These are phyloP conservation scores for Zoanthus sociatus DNA, from an alignment of 92 coral and sea anemone species.

Conservation along the genomic window DNA sequence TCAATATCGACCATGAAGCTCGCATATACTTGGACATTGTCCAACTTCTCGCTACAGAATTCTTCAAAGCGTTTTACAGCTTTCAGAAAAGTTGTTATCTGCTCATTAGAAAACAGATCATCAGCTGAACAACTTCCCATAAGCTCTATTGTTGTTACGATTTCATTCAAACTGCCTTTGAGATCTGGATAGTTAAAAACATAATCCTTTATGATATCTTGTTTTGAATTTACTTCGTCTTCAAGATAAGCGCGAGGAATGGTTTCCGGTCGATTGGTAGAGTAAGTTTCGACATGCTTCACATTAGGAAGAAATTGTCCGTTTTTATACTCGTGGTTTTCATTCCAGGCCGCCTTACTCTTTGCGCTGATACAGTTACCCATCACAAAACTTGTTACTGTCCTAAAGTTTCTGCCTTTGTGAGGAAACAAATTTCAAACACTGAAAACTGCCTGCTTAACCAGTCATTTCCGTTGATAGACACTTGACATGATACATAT, in stretches of 20 bases:
- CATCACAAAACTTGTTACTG: neutral
- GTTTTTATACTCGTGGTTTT: neutral
- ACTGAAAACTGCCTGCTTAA: neutral
- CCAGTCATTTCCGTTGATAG: constrained; percentile 5
- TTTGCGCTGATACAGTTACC: constrained; percentile 41
- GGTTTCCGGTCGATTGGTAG: constrained; percentile 30
- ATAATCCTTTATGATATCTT: constrained; percentile 6
- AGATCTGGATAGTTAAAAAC: constrained; percentile 16
- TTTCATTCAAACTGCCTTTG: constrained; percentile 11
- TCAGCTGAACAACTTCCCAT: neutral
- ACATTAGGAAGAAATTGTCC: constrained; percentile 12
- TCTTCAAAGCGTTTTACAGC: constrained; percentile 2
- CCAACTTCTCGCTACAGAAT: constrained; percentile 38
- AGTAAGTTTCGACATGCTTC: constrained; percentile 2
- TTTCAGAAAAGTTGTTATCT: neutral
- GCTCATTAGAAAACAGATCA: neutral
- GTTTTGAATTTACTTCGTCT: neutral
- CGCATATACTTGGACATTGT: constrained; percentile 52
- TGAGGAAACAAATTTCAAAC: too few relatives aligned
- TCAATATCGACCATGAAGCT: constrained; percentile 58
- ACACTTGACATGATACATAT: neutral
- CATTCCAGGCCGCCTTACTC: neutral
- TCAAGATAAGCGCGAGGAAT: neutral
- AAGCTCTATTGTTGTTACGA: constrained; percentile 16
- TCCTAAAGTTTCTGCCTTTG: neutral